Evolutionary conservation across 2,797 vertebrate species (phyloP).

Genomic region (Coregonus suidteri): DNA sequence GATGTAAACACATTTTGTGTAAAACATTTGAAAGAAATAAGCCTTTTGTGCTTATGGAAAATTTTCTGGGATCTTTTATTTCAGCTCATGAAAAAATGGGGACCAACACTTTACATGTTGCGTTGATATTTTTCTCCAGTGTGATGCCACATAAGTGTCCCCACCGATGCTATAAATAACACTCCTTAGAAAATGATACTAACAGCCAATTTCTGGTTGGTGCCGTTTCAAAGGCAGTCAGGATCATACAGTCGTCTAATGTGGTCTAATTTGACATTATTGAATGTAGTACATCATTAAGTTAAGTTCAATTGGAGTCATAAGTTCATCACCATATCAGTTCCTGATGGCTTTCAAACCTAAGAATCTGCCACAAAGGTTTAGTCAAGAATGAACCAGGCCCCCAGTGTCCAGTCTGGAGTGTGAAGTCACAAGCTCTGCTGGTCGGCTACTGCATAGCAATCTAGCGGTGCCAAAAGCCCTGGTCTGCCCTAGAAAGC

Average conservation of each 20-base stretch:
- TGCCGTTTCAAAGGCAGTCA: conserved; percentile 53
- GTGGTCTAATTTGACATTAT: conserved; percentile 32
- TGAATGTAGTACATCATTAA: conserved; percentile 45
- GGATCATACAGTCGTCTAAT: conserved; percentile 46
- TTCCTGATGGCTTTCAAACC: conserved; percentile 46
- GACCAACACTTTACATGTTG: not conserved
- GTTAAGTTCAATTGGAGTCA: conserved; percentile 54
- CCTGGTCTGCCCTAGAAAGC: too few relatives aligned
- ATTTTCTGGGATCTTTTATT: not conserved
- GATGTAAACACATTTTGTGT: too few relatives aligned
- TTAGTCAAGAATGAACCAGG: conserved; percentile 52
- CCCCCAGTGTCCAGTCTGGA: conserved; percentile 53
- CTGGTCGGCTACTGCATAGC: too few relatives aligned
- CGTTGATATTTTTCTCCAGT: not conserved
- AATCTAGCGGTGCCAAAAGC: too few relatives aligned
- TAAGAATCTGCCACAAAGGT: conserved; percentile 56
- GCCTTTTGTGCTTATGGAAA: too few relatives aligned
- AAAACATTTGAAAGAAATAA: too few relatives aligned
- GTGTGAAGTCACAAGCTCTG: conserved; percentile 35
- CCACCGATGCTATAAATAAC: conserved; percentile 51
- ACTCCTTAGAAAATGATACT: conserved; percentile 45
- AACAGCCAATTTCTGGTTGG: conserved; percentile 51
- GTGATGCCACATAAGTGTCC: not conserved
- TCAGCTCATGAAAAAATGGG: not conserved
- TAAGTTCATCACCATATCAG: conserved; percentile 47